Conservation (phyloP, 2,113 vertebrate genomes). For the Lophotis ruficrista region DNA sequence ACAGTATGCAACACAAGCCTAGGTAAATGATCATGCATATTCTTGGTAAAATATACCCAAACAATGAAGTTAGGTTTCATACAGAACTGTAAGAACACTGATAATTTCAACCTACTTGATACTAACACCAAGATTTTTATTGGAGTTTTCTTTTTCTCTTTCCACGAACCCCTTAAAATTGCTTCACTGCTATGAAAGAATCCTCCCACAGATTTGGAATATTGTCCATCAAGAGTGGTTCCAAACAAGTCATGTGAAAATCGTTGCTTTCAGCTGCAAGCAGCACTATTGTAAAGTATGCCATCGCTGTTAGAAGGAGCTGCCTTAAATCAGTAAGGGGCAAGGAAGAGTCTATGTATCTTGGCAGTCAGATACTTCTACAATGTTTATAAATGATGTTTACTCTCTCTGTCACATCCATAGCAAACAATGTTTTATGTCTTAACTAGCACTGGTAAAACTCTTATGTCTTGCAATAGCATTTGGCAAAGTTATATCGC, state of each 20-base stretch:
- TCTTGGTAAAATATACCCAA: not conserved
- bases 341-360: not conserved
- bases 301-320: not conserved
- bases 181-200: not conserved
- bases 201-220: not conserved
- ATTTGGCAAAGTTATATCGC: not conserved
- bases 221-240: not conserved
- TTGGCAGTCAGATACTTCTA: not conserved
- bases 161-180: not conserved
- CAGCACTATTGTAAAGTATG: not conserved
- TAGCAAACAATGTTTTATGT: not conserved
- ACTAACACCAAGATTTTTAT: not conserved
- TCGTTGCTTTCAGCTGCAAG: not conserved
- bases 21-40: not conserved
- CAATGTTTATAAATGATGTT: not conserved
- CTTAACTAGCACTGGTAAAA: not conserved
- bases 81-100: not conserved
- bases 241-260: not conserved
- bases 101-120: not conserved
- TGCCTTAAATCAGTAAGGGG: not conserved
- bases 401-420: not conserved
- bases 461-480: fast-evolving
- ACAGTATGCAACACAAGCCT: not conserved
- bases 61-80: not conserved
- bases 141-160: not conserved